phyloP scores from a whole-genome alignment of 2,113 vertebrate genomes.

The Embiotoca jacksoni region DNA sequence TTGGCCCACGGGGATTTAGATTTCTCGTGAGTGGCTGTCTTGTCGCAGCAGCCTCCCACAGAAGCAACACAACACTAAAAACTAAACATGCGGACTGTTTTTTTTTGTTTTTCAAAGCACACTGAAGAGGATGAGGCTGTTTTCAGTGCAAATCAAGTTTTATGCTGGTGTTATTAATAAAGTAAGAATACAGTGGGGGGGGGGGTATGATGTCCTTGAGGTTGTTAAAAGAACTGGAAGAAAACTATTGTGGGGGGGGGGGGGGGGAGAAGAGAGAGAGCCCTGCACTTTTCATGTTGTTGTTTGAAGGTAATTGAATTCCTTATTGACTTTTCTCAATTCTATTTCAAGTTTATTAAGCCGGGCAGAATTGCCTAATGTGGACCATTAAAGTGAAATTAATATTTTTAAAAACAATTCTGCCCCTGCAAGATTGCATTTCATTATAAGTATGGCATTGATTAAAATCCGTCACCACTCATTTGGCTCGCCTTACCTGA shows the following conservation, averaged over 20 bases:
- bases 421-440: constrained; percentile 75
- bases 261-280: constrained; percentile 17
- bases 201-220: constrained; percentile 69
- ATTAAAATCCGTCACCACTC: constrained; percentile 81
- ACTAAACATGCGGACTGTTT: constrained; percentile 22
- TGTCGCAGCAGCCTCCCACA: constrained; percentile 33
- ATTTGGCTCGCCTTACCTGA: constrained; percentile 74
- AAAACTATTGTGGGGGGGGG: constrained; percentile 8
- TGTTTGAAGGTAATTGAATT: constrained; percentile 83
- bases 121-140: constrained; percentile 34
- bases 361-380: constrained; percentile 80
- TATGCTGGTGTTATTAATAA: constrained; percentile 30
- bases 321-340: constrained; percentile 85
- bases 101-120: constrained; percentile 8
- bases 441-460: constrained; percentile 78
- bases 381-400: constrained; percentile 83
- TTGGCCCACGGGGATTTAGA: constrained; percentile 56
- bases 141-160: constrained; percentile 28
- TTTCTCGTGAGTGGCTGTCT: constrained; percentile 48
- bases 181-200: constrained; percentile 25
- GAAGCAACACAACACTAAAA: constrained; percentile 23
- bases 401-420: constrained; percentile 82
- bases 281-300: constrained; percentile 67
- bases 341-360: constrained; percentile 85
- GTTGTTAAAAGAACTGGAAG: constrained; percentile 49